phyloP scores from a whole-genome alignment of 1,140 invertebrate genomes.

The Drosophila murphyi region DNA sequence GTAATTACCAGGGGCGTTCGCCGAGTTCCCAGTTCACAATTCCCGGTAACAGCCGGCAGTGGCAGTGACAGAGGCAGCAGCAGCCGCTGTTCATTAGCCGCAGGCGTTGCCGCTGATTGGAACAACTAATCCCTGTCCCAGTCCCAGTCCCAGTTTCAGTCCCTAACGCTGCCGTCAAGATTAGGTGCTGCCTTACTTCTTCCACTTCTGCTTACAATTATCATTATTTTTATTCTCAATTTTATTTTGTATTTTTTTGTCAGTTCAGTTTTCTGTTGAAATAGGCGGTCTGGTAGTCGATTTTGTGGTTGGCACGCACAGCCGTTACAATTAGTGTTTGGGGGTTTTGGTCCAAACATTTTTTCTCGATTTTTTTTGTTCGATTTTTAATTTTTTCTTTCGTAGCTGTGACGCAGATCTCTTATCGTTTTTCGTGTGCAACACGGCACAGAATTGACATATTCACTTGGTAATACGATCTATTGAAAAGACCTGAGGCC shows the following conservation, averaged over 20 bases:
- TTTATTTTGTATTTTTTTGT: conserved; percentile 38
- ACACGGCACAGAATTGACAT: conserved; percentile 66
- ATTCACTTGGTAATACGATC: conserved; percentile 76
- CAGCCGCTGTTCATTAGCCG: conserved; percentile 70
- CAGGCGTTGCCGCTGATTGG: conserved; percentile 81
- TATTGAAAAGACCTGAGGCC: conserved; percentile 56
- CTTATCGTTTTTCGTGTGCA: conserved; percentile 67
- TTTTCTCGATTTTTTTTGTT: conserved; percentile 2
- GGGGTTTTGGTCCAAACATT: conserved; percentile 8
- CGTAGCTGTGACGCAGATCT: conserved; percentile 62
- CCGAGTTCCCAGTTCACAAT: conserved; percentile 32
- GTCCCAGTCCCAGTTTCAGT: conserved; percentile 30
- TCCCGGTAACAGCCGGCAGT: conserved; percentile 61
- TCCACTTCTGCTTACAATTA: conserved; percentile 12
- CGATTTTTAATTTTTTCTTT: conserved; percentile 18
- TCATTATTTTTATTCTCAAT: conserved; percentile 11
- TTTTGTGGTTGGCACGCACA: conserved; percentile 50
- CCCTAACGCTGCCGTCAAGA: conserved; percentile 41
- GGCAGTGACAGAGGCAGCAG: conserved; percentile 5
- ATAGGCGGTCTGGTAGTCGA: conserved; percentile 61
- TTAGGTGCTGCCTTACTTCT: conserved; percentile 47
- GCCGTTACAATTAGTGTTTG: conserved; percentile 47
- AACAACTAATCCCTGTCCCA: conserved; percentile 61
- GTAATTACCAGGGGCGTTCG: conserved; percentile 70
- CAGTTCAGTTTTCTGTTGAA: conserved; percentile 62